Evolutionary conservation across 53 echinoderm and acorn worm species (phyloP).

Genomic region (Arbacia lixula): DNA sequence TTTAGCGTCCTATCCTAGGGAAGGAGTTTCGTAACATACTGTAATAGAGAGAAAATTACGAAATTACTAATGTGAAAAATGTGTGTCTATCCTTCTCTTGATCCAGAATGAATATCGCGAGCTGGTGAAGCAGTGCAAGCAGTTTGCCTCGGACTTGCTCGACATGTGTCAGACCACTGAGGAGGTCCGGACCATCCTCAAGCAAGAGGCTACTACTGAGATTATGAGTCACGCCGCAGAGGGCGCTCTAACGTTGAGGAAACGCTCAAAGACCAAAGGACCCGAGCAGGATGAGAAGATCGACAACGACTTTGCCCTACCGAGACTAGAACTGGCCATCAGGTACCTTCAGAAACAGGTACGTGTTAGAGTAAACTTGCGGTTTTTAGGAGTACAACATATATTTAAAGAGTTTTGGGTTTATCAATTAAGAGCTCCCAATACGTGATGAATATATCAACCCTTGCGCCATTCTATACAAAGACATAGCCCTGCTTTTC

Average conservation of each 20-base stretch:
- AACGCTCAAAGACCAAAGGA: background rate
- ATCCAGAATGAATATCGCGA: slow-evolving; percentile 90
- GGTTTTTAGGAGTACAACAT: no score
- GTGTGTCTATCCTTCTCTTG: no score
- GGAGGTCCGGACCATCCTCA: slow-evolving; percentile 86
- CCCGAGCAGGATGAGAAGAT: background rate
- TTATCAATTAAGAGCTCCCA: no score
- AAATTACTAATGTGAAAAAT: no score
- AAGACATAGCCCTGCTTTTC: no score
- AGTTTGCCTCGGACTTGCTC: slow-evolving; percentile 91
- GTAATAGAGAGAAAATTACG: no score
- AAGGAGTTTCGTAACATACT: no score
- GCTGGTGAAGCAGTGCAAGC: slow-evolving; percentile 79
- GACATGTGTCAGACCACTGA: slow-evolving; percentile 97
- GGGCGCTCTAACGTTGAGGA: slow-evolving; percentile 34
- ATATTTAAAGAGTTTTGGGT: no score
- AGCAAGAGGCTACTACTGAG: slow-evolving; percentile 70
- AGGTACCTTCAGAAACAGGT: slow-evolving; percentile 92
- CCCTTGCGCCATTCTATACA: no score
- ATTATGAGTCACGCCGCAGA: slow-evolving; percentile 40
- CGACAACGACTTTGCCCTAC: slow-evolving; percentile 44
- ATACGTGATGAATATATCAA: no score
- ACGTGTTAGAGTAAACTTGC: background rate
- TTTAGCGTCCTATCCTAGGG: no score
- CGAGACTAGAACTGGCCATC: slow-evolving; percentile 84